Evolutionary conservation across 1,140 invertebrate genomes (phyloP), one percentile per base, ranked within the genome.

Genomic region (Telenomus remus): DNA sequence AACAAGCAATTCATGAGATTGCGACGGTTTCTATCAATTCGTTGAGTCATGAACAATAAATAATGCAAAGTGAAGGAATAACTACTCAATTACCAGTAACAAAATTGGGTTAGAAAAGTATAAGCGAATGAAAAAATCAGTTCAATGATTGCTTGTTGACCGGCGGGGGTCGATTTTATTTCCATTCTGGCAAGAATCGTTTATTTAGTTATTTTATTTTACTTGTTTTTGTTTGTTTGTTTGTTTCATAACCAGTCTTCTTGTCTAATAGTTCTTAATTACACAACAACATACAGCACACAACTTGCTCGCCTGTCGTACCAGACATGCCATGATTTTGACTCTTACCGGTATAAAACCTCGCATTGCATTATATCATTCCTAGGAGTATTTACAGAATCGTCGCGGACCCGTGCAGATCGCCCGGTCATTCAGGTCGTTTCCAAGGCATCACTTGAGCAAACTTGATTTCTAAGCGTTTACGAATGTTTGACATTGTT

Each of bases 401-500:
- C 71, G 69, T 68, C 72, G 77, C 80, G 82, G 79, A 80, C 81
- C 35, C 74, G 80, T 82, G 77, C 81, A 81, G 83, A 84, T 82
- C 82, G 69, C 47, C 42, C 16, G 19, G 10, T 47, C 66, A 9
- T 34, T 59, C 60, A 49, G 50, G 61, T 68, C 64, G 69, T 73
- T 75, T 80, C 75, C 84, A 85, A 85, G 84, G 84, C 82, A 85
- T 83, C 80, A 80, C 75, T 85, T 85, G 80, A 85, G 82, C 81
- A 82, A 85, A 78, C 77, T 76, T 80, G 76, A 76, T 77, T 78
- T 66, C 55, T 79, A 64, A 63, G 59, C 51, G 50, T 60, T 3
- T 11, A 9, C 37, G n/a, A 39, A 9, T 39, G 37, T 1, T 80
- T 37, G 44, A 46, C 74, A 54, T 54, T 13, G 47, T 12, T 11